A percentile compares a stretch with the other conserved stretches of the same genome.
phyloP scores from a whole-genome alignment of 1,140 invertebrate genomes.

The Cotesia chilonis region DNA sequence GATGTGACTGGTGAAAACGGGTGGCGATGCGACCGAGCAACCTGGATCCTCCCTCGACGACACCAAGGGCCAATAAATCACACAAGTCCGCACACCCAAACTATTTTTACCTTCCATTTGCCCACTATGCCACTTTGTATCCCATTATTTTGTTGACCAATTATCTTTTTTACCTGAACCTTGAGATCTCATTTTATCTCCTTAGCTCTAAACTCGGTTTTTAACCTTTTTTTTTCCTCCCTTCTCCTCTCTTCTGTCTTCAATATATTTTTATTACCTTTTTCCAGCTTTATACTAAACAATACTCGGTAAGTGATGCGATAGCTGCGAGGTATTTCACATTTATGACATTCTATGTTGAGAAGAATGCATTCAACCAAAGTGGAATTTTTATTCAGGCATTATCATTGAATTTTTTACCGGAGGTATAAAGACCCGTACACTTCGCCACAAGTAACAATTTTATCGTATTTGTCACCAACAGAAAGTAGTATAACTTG shows the following conservation, averaged over 20 bases:
- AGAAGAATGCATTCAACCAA: conserved; percentile 17
- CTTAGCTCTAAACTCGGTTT: background rate
- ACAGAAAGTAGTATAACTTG: conserved; percentile 8
- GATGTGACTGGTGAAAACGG: conserved; percentile 21
- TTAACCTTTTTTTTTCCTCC: background rate
- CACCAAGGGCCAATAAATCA: conserved; percentile 38
- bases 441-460: conserved; percentile 1
- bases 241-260: too few relatives aligned
- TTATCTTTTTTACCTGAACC: conserved; percentile 27
- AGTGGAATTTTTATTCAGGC: conserved; percentile 24
- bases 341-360: conserved; percentile 26
- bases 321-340: conserved; percentile 14
- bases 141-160: conserved; percentile 37
- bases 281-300: background rate
- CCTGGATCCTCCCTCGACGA: conserved; percentile 26
- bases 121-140: conserved; percentile 29
- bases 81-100: conserved; percentile 11
- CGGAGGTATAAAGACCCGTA: conserved; percentile 4
- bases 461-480: background rate
- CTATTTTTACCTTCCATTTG: conserved; percentile 23
- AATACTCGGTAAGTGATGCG: conserved; percentile 14
- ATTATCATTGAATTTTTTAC: conserved; percentile 23
- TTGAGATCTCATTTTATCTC: background rate
- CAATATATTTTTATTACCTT: conserved; percentile 8
- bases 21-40: conserved; percentile 20